These are phyloP conservation scores for Cartodere bifasciata DNA, from an alignment of 2,888 invertebrate genomes.

Conservation along the genomic window DNA sequence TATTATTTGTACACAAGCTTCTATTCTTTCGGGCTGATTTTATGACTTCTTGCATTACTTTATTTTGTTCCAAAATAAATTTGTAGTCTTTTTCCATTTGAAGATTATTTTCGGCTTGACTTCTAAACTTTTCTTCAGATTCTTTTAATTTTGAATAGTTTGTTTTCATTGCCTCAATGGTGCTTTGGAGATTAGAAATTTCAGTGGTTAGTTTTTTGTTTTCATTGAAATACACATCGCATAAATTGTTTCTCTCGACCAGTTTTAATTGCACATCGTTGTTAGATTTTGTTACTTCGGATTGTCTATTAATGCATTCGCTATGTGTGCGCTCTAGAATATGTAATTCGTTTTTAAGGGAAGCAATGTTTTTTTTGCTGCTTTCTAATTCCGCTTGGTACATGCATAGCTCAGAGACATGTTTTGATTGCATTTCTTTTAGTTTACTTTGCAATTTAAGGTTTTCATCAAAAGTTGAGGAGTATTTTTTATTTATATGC, in stretches of 20 bases:
- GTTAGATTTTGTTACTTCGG: slow-evolving; percentile 8
- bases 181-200: slow-evolving; percentile 3
- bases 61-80: slow-evolving; percentile 9
- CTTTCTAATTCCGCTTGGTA: slow-evolving; percentile 10
- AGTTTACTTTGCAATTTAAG: slow-evolving; percentile 9
- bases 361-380: slow-evolving; percentile 6
- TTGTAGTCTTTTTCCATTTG: slow-evolving; percentile 1
- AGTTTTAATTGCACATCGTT: slow-evolving; percentile 9
- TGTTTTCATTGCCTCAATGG: slow-evolving; percentile 6
- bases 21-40: slow-evolving; percentile 9
- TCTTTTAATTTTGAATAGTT: slow-evolving; percentile 1
- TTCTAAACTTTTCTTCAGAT: no score
- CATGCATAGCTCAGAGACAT: slow-evolving; percentile 10
- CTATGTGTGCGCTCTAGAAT: slow-evolving; percentile 5
- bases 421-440: slow-evolving; percentile 6
- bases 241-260: slow-evolving; percentile 4
- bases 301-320: slow-evolving; percentile 7
- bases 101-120: not conserved
- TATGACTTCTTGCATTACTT: slow-evolving; percentile 10
- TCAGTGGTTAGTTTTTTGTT: slow-evolving; percentile 7
- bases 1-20: no score
- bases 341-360: slow-evolving; percentile 7
- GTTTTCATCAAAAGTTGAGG: slow-evolving; percentile 8
- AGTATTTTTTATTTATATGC: slow-evolving; percentile 6
- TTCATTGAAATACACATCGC: slow-evolving; percentile 5